Percentiles rank a stretch among this genome's conserved stretches.
These are phyloP conservation scores for Galerucella pusilla DNA, from an alignment of 2,888 invertebrate genomes.

Conservation along the genomic window DNA sequence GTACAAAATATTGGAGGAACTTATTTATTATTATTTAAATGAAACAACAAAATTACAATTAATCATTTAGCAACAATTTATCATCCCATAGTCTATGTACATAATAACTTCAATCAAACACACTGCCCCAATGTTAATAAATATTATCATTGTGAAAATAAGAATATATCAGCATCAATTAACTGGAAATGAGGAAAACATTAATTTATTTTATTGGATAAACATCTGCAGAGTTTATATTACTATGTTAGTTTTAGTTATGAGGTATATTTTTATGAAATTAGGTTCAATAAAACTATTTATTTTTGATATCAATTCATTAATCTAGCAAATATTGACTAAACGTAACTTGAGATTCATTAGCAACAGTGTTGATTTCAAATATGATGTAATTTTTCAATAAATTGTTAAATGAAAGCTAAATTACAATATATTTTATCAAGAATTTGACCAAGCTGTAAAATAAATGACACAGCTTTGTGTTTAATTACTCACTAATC, in stretches of 20 bases:
- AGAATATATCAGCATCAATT: conserved; percentile 25
- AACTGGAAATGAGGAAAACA: conserved; percentile 20
- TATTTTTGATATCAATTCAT: too few species aligned
- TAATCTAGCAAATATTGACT: too few species aligned
- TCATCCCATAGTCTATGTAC: neutral
- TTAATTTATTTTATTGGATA: conserved; percentile 24
- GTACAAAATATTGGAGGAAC: too few species aligned
- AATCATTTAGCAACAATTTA: neutral
- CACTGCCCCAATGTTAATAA: conserved; percentile 6
- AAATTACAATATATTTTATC: too few species aligned
- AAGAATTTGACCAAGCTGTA: too few species aligned
- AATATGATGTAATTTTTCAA: too few species aligned
- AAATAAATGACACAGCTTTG: too few species aligned
- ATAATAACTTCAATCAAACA: conserved; percentile 1
- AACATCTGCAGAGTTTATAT: conserved; percentile 6
- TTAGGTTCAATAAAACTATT: neutral
- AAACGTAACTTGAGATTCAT: too few species aligned
- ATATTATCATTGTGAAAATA: conserved; percentile 25
- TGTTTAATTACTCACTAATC: too few species aligned
- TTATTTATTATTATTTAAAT: neutral
- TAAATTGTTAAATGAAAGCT: too few species aligned
- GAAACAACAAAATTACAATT: neutral
- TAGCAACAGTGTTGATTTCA: too few species aligned
- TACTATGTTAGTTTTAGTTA: conserved; percentile 7
- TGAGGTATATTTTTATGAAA: neutral